A percentile compares a stretch with the other conserved stretches of the same genome.
Evolutionary conservation across 2,113 vertebrate species (phyloP).

Genomic region (Calypte anna): DNA sequence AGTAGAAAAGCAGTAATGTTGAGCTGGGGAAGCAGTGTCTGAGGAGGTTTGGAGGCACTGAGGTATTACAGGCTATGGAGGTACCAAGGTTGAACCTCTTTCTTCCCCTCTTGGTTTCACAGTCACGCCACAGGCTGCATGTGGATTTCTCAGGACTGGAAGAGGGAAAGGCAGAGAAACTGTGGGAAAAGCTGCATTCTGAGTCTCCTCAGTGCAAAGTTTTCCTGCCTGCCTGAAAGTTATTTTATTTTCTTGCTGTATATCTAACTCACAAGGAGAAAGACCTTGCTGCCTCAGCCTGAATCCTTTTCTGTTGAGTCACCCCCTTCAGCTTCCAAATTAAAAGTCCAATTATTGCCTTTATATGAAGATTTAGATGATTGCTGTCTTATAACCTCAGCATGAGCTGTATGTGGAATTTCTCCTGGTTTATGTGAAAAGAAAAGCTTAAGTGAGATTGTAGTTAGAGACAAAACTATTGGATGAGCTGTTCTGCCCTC

Average conservation of each 20-base stretch:
- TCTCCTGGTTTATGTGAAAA: background rate
- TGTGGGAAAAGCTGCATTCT: constrained; percentile 3
- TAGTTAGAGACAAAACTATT: background rate
- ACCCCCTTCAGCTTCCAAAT: constrained; percentile 28
- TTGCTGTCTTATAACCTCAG: constrained; percentile 8
- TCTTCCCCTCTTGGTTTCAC: background rate
- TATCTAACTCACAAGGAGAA: background rate
- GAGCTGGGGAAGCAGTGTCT: background rate
- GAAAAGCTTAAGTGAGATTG: background rate
- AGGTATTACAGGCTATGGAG: background rate
- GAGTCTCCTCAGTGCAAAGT: background rate
- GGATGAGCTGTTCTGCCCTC: background rate
- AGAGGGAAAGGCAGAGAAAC: background rate
- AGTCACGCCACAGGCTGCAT: background rate
- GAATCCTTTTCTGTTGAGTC: constrained; percentile 50
- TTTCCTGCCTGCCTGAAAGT: background rate
- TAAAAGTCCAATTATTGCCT: constrained; percentile 19
- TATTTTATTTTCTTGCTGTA: constrained; percentile 29
- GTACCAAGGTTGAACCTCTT: background rate
- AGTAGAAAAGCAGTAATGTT: rapidly evolving
- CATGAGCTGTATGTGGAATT: background rate
- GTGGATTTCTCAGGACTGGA: background rate
- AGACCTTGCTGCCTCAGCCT: constrained; percentile 35
- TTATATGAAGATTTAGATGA: constrained; percentile 20
- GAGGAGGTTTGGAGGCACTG: background rate